Evolutionary conservation across 1,140 invertebrate genomes (phyloP).

Genomic region (Bombus vancouverensis): DNA sequence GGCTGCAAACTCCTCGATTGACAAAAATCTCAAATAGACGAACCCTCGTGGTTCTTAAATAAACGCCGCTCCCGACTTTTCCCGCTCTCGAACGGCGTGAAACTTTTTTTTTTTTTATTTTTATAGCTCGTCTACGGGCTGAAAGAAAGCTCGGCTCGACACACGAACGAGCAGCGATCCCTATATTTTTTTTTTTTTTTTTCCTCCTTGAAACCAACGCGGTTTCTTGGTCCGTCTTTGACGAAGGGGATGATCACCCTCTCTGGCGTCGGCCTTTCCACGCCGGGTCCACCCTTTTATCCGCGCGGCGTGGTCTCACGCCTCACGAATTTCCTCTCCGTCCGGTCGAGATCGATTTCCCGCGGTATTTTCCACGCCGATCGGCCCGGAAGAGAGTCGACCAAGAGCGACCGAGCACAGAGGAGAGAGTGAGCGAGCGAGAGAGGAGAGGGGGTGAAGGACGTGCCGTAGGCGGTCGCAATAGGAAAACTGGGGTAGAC

Average conservation of each 20-base stretch:
- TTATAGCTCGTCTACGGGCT: conserved; percentile 19
- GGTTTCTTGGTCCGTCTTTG: conserved; percentile 66
- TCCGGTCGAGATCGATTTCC: conserved; percentile 69
- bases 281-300: conserved; percentile 64
- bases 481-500: conserved; percentile 81
- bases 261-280: conserved; percentile 54
- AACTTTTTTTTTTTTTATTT: conserved; percentile 31
- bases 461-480: conserved; percentile 76
- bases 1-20: background rate
- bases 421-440: conserved; percentile 35
- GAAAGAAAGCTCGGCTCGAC: conserved; percentile 17
- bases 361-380: conserved; percentile 77
- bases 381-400: conserved; percentile 75
- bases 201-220: conserved; percentile 62
- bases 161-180: background rate
- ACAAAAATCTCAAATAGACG: background rate
- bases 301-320: conserved; percentile 62
- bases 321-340: conserved; percentile 72
- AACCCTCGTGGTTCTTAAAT: background rate
- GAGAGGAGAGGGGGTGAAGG: conserved; percentile 63
- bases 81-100: background rate
- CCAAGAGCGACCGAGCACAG: conserved; percentile 31
- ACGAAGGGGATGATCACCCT: conserved; percentile 63
- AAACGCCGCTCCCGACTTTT: background rate
- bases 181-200: conserved; percentile 30